A percentile compares a stretch with the other conserved stretches of the same genome.
These are phyloP conservation scores for Drosophila kurseongensis DNA, from an alignment of 1,140 invertebrate species.

Conservation along the genomic window DNA sequence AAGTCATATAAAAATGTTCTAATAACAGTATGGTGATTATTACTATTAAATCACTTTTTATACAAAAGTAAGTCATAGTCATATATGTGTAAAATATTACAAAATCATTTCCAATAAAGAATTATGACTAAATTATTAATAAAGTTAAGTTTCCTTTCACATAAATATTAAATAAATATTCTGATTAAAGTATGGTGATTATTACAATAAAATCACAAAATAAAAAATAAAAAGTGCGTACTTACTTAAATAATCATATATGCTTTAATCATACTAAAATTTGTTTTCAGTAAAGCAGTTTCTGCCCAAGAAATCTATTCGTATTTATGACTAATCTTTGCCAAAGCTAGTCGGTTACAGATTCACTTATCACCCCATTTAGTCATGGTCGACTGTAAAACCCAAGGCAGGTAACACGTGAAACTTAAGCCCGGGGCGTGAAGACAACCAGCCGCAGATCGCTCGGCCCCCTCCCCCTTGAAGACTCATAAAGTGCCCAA, in stretches of 20 bases:
- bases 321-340: background rate
- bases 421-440: constrained; percentile 51
- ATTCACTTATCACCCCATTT: constrained; percentile 47
- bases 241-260: too few relatives aligned
- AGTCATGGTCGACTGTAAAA: constrained; percentile 34
- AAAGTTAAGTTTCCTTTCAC: too few relatives aligned
- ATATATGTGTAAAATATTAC: background rate
- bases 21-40: too few relatives aligned
- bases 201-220: too few relatives aligned
- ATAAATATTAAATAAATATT: too few relatives aligned
- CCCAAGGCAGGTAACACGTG: constrained; percentile 31
- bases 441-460: constrained; percentile 50
- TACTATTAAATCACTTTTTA: too few relatives aligned
- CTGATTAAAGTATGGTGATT: too few relatives aligned
- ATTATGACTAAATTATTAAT: too few relatives aligned
- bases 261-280: too few relatives aligned
- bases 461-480: constrained; percentile 2
- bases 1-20: too few relatives aligned
- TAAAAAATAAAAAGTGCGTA: too few relatives aligned
- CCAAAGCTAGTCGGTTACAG: constrained; percentile 1
- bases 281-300: background rate
- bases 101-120: background rate
- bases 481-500: constrained; percentile 38
- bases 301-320: background rate
- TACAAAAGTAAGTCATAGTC: too few relatives aligned